Evolutionary conservation across 1,140 invertebrate genomes (phyloP).

Genomic region (Sycobia sp.): DNA sequence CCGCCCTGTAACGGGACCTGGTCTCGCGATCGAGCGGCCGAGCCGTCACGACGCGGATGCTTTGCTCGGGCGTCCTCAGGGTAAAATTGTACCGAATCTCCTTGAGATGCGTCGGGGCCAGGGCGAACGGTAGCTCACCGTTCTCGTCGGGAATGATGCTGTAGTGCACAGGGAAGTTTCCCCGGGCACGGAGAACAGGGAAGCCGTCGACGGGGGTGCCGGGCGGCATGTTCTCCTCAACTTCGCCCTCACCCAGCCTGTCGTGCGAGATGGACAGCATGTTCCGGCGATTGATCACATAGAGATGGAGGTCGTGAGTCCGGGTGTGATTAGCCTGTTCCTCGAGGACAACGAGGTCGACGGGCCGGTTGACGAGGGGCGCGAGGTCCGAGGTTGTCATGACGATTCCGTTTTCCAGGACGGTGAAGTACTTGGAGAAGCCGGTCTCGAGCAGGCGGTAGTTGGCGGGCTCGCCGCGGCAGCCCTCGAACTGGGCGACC

Average conservation of each 20-base stretch:
- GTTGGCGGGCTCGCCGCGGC: constrained; percentile 56
- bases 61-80: constrained; percentile 62
- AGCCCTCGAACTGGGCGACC: constrained; percentile 72
- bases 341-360: constrained; percentile 81
- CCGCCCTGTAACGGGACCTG: constrained; percentile 50
- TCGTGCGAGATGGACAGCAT: constrained; percentile 79
- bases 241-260: constrained; percentile 68
- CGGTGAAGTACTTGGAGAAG: constrained; percentile 82
- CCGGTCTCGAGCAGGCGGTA: constrained; percentile 77
- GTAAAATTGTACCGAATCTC: constrained; percentile 65
- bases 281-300: constrained; percentile 79
- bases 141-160: constrained; percentile 75
- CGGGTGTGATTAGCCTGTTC: constrained; percentile 78
- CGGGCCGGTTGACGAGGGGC: constrained; percentile 77
- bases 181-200: constrained; percentile 67
- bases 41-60: constrained; percentile 74
- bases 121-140: constrained; percentile 72
- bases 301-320: constrained; percentile 79
- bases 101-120: constrained; percentile 66
- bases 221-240: constrained; percentile 75
- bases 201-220: constrained; percentile 73
- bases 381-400: constrained; percentile 87
- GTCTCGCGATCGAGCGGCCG: constrained; percentile 75
- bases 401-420: constrained; percentile 84
- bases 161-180: constrained; percentile 71